Conservation (phyloP, 2,888 invertebrate species). For the Mactromeris polynyma region DNA sequence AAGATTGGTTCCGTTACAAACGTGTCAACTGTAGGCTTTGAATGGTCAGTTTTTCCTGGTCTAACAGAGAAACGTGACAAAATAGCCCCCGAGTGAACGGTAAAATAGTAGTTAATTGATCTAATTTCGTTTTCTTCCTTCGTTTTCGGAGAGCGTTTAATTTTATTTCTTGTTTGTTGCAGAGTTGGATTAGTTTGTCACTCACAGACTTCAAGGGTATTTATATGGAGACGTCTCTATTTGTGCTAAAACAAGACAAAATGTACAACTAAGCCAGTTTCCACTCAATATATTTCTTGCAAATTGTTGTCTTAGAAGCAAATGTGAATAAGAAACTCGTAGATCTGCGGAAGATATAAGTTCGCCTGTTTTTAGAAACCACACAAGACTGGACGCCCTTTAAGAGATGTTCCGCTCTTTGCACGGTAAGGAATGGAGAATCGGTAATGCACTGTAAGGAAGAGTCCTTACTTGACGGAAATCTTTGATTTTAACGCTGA, state of each 20-base stretch:
- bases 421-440: too few species aligned
- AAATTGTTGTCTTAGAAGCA: too few species aligned
- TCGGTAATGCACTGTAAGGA: too few species aligned
- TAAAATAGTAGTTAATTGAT: background rate
- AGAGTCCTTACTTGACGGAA: too few species aligned
- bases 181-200: background rate
- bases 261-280: background rate
- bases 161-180: slow-evolving; percentile 8
- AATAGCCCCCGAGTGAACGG: background rate
- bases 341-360: too few species aligned
- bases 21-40: background rate
- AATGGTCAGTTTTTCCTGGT: background rate
- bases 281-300: too few species aligned
- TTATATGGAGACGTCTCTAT: background rate
- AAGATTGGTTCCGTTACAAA: background rate
- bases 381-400: too few species aligned
- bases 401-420: too few species aligned
- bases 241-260: background rate
- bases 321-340: too few species aligned
- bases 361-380: too few species aligned
- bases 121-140: background rate
- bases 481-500: too few species aligned
- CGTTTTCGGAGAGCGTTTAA: background rate
- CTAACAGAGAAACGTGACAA: background rate
- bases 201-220: background rate